A percentile compares a stretch with the other conserved stretches of the same genome.
These are phyloP conservation scores for Muricea muricata DNA, from an alignment of 92 coral and sea anemone species.

Conservation along the genomic window DNA sequence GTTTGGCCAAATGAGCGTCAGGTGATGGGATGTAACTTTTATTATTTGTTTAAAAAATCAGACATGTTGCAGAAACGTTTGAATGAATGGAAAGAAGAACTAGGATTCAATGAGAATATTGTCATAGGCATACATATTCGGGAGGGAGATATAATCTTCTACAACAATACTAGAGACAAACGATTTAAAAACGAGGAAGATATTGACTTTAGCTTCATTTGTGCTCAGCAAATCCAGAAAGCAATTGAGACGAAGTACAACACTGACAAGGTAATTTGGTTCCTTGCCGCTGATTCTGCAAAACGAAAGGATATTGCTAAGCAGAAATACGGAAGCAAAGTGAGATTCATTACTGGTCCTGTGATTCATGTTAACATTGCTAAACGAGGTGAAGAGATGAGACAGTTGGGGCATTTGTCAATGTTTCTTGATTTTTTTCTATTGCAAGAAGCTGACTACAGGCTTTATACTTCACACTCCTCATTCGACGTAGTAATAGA, in stretches of 20 bases:
- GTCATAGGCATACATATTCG: conserved; percentile 81
- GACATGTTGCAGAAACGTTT: conserved; percentile 60
- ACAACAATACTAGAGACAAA: conserved; percentile 54
- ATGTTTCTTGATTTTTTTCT: conserved; percentile 87
- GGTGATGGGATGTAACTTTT: conserved; percentile 85
- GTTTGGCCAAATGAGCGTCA: conserved; percentile 46
- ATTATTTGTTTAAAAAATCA: conserved; percentile 80
- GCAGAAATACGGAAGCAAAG: conserved; percentile 53
- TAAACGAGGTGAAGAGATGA: conserved; percentile 24
- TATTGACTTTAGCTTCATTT: conserved; percentile 60
- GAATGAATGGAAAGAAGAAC: conserved; percentile 40
- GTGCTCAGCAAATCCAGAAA: conserved; percentile 76
- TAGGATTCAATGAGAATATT: conserved; percentile 56
- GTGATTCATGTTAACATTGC: conserved; percentile 4
- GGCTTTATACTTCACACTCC: background rate
- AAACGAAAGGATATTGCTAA: conserved; percentile 70
- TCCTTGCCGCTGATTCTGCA: conserved; percentile 80
- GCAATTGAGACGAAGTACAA: conserved; percentile 9
- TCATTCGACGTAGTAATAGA: background rate
- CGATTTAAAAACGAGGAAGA: conserved; percentile 52
- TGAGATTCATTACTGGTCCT: background rate
- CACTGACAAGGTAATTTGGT: conserved; percentile 67
- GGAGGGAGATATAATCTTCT: conserved; percentile 78
- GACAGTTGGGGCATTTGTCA: conserved; percentile 76
- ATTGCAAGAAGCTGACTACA: conserved; percentile 82